Conservation (phyloP, 2,888 invertebrate genomes). For the Falcaria lacertinaria region DNA sequence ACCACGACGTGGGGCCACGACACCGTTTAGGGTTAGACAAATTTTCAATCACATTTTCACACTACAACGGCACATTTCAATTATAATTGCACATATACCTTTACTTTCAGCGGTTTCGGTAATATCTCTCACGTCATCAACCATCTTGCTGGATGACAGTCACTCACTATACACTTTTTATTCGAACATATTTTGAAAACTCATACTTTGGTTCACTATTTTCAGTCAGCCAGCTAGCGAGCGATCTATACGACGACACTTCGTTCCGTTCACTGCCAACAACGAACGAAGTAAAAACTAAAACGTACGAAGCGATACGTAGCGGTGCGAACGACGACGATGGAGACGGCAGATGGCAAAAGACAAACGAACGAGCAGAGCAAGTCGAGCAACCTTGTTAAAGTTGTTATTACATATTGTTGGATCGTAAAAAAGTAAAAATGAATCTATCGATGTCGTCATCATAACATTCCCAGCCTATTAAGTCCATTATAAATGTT, state of each 20-base stretch:
- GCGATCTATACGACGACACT: conserved; percentile 76
- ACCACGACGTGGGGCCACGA: conserved; percentile 77
- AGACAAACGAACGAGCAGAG: conserved; percentile 20
- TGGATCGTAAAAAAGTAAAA: too few relatives aligned
- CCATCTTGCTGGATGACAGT: conserved; percentile 78
- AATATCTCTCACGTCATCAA: conserved; percentile 78
- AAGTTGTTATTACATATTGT: too few relatives aligned
- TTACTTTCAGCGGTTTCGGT: conserved; percentile 76
- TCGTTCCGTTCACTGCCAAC: conserved; percentile 76
- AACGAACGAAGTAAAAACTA: conserved; percentile 46
- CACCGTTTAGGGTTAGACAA: conserved; percentile 76
- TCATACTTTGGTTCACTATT: conserved; percentile 78
- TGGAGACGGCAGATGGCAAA: too few relatives aligned
- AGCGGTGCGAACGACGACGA: too few relatives aligned
- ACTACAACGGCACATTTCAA: conserved; percentile 68
- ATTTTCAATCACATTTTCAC: conserved; percentile 69
- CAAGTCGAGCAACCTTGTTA: conserved; percentile 41
- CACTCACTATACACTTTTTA: conserved; percentile 77
- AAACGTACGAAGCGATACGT: too few relatives aligned
- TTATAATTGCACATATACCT: conserved; percentile 73
- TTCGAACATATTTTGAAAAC: conserved; percentile 79
- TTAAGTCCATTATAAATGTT: too few relatives aligned
- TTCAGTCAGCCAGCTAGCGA: conserved; percentile 77
- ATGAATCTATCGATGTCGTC: conserved; percentile 28
- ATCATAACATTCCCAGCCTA: too few relatives aligned